Conservation (phyloP, 2,113 vertebrate species). For the Orcinus orca region DNA sequence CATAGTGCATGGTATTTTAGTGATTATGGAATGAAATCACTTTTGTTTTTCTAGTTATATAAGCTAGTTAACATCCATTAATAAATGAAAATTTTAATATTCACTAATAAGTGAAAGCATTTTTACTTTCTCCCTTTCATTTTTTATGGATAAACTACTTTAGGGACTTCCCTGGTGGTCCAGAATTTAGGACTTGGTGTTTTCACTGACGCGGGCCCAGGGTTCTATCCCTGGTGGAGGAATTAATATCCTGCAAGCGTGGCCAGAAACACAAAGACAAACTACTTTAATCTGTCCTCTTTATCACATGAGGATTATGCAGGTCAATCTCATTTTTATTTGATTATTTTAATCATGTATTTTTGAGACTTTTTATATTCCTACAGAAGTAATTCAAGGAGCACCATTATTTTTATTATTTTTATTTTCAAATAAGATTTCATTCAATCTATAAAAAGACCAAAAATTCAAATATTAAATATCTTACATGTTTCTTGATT, state of each 20-base stretch:
- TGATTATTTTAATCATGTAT: not conserved
- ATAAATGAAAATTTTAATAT: not conserved
- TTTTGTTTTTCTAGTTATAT: slow-evolving; percentile 12
- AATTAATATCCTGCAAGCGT: too few species aligned
- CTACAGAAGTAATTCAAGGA: not conserved
- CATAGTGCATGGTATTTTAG: not conserved
- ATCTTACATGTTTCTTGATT: not conserved
- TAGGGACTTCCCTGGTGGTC: too few species aligned
- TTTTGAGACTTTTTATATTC: not conserved
- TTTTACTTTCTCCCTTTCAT: not conserved
- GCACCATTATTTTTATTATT: not conserved
- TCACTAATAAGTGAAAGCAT: not conserved
- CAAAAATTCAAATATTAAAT: not conserved
- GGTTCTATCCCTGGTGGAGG: too few species aligned
- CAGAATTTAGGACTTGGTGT: too few species aligned
- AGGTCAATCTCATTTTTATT: not conserved
- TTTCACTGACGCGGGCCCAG: too few species aligned
- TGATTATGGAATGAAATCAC: not conserved
- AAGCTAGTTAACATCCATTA: not conserved
- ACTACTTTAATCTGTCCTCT: not conserved
- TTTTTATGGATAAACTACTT: slow-evolving; percentile 14
- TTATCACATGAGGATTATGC: not conserved
- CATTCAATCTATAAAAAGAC: not conserved
- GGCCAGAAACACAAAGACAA: not conserved
- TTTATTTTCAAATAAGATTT: slow-evolving; percentile 9